Evolutionary conservation across 2,113 vertebrate species (phyloP).

Genomic region (Procavia capensis): DNA sequence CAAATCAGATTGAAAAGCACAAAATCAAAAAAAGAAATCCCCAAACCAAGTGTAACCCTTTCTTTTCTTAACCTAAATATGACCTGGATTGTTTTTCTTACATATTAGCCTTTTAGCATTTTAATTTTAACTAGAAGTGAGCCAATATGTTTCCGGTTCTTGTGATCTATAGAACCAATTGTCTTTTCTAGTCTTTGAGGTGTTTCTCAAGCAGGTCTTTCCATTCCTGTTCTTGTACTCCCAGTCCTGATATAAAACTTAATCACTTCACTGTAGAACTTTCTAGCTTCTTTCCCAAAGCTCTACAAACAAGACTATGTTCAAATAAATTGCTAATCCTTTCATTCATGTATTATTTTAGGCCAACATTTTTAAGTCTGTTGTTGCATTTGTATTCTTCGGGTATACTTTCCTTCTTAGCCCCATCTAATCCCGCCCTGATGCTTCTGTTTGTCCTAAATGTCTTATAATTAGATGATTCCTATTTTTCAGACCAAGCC

Average conservation of each 20-base stretch:
- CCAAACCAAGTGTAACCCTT: neutral
- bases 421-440: neutral
- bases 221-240: neutral
- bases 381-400: neutral
- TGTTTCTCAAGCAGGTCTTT: neutral
- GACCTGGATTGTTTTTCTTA: conserved; percentile 14
- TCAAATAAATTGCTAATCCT: neutral
- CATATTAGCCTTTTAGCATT: conserved; percentile 16
- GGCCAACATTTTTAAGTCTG: neutral
- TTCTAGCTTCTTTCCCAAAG: neutral
- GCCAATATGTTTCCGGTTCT: neutral
- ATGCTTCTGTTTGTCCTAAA: neutral
- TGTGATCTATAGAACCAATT: neutral
- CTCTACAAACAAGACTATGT: neutral
- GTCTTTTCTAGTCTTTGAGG: neutral
- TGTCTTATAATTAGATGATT: neutral
- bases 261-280: neutral
- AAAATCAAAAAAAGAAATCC: neutral
- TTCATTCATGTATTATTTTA: neutral
- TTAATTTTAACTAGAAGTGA: conserved; percentile 22
- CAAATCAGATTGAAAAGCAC: conserved; percentile 10
- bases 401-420: neutral
- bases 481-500: neutral
- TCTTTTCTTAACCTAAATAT: neutral
- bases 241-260: neutral